phyloP scores from a whole-genome alignment of 1,140 invertebrate species.

The Euura saliciscinereae region DNA sequence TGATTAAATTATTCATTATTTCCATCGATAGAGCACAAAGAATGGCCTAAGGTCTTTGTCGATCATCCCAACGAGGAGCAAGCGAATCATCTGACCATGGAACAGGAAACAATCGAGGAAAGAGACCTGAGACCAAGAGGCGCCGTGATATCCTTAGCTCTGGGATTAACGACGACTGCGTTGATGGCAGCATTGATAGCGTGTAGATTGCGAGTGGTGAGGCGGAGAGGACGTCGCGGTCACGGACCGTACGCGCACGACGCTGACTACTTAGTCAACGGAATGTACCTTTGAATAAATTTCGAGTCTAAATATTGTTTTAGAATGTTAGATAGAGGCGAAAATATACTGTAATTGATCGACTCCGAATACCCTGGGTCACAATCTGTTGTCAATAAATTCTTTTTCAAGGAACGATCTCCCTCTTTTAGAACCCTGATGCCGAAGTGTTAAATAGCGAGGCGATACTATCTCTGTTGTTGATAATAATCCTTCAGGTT shows the following conservation, averaged over 20 bases:
- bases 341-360: neutral
- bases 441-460: too few relatives aligned
- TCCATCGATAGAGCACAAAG: neutral
- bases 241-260: slow-evolving; percentile 90
- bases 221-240: slow-evolving; percentile 75
- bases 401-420: neutral
- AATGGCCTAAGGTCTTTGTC: slow-evolving; percentile 31
- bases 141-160: slow-evolving; percentile 82
- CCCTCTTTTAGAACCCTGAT: too few relatives aligned
- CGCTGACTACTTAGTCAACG: slow-evolving; percentile 95
- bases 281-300: slow-evolving; percentile 88
- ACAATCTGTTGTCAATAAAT: neutral
- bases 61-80: slow-evolving; percentile 39
- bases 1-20: too few relatives aligned
- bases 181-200: slow-evolving; percentile 80
- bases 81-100: slow-evolving; percentile 44
- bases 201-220: slow-evolving; percentile 79
- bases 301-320: neutral
- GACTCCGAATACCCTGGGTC: neutral
- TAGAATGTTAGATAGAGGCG: neutral
- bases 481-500: slow-evolving; percentile 6
- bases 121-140: slow-evolving; percentile 73
- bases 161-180: slow-evolving; percentile 63
- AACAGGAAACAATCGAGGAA: slow-evolving; percentile 57
- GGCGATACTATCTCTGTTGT: neutral